Conservation (phyloP, 2,797 vertebrate species). For the Meriones psammophilus region DNA sequence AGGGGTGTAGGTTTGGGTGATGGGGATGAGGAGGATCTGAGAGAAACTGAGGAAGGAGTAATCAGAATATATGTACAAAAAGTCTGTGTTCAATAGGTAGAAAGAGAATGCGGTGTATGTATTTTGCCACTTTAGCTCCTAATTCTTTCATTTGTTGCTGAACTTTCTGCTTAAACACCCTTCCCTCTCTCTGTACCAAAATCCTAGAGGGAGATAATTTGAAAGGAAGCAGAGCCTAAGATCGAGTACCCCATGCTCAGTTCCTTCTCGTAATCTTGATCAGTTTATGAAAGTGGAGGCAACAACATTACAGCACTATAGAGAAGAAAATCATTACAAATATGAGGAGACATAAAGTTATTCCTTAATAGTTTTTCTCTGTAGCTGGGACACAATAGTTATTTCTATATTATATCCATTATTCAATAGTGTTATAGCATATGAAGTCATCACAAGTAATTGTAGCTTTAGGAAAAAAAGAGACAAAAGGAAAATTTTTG, state of each 20-base stretch:
- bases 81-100: neutral
- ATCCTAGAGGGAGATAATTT: neutral
- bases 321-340: neutral
- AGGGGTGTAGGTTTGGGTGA: too few relatives aligned
- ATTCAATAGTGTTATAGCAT: neutral
- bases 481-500: neutral
- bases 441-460: conserved; percentile 9
- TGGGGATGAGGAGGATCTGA: neutral
- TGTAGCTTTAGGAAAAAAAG: neutral
- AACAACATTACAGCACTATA: neutral
- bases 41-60: neutral
- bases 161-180: neutral
- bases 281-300: neutral
- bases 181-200: neutral
- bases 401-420: neutral
- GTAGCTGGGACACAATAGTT: neutral
- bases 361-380: neutral
- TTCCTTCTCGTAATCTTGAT: neutral
- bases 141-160: neutral
- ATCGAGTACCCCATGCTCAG: neutral
- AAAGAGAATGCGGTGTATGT: neutral
- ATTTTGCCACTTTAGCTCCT: neutral
- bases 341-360: neutral
- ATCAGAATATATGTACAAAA: too few relatives aligned
- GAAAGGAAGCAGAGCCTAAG: neutral